Base-by-base conservation (phyloP, 2,888 invertebrate genomes). In the Drosophila pegasa region DNA sequence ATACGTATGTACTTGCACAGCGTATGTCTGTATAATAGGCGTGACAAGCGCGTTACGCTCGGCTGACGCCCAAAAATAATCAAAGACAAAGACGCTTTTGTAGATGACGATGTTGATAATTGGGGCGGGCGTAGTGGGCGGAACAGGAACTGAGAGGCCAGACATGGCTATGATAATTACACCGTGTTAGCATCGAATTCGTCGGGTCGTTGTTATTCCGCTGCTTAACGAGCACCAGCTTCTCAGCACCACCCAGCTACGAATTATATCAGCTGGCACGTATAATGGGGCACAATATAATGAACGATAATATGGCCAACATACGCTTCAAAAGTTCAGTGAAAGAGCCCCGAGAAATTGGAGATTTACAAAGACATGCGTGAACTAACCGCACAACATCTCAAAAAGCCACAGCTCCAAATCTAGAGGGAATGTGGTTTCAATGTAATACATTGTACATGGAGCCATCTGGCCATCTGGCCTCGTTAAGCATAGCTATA, bases 1-100 rank as follows among this genome's bases (percentile, higher is more conserved):
- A 50, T n/a, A n/a, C 2, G 20, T 9, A 25, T 43, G 31, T 38
- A 61, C 35, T 27, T 22, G 45, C 18, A 63, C 48, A 41, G 25
- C 38, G 43, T 62, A 41, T 56, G 58, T 67, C 27, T 55, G 43
- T 69, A 86, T 88, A 89, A 89, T 87, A 88, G 88, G 89, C 88
- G 88, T 88, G 88, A 87, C 89, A 87, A 75, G 88, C 87, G 87
- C 77, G 88, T 78, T 88, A 75, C 88, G 88, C 87, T 88, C 58
- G 65, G 89, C 75, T 88, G 89, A 71, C 80, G 71, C 78, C 83
- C 60, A 86, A 87, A 78, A 87, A 88, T 86, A 86, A 88, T 87
- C 85, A 87, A 87, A 87, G 86, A 86, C 88, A 86, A 84, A 72
- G 84, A 77, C 80, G 80, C 73, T 69, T 55, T 48, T 68, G 60